Evolutionary conservation across 2,888 invertebrate species (phyloP).

Genomic region (Heliconius aoede): DNA sequence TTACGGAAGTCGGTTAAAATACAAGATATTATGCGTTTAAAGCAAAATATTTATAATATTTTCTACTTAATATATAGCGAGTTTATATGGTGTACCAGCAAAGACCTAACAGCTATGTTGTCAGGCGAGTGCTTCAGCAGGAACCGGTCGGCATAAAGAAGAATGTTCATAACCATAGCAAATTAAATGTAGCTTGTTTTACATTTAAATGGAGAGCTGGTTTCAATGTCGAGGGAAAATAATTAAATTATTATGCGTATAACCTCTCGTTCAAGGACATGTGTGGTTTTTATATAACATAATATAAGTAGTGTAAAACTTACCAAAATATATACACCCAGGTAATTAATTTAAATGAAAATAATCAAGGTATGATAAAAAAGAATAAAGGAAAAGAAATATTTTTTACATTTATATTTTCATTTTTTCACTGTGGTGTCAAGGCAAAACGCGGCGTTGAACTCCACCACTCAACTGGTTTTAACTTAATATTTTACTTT

Average conservation of each 20-base stretch:
- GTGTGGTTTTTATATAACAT: neutral
- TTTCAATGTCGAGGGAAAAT: neutral
- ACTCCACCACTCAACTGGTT: no score
- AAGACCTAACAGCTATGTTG: conserved; percentile 29
- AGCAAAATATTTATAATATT: neutral
- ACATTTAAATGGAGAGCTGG: neutral
- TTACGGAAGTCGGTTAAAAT: no score
- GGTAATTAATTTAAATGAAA: no score
- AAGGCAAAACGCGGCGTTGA: no score
- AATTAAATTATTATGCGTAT: neutral
- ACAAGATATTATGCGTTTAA: neutral
- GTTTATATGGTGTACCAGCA: neutral
- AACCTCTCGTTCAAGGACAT: neutral
- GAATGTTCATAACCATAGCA: conserved; percentile 25
- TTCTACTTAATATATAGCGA: neutral
- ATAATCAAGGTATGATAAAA: no score
- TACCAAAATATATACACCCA: no score
- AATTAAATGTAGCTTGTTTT: conserved; percentile 10
- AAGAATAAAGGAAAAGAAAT: no score
- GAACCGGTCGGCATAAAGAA: conserved; percentile 38
- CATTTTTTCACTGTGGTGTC: no score
- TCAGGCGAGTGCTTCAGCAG: conserved; percentile 28
- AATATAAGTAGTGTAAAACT: no score
- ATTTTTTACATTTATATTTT: no score
- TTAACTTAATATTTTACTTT: neutral